A percentile compares a stretch with the other conserved stretches of the same genome.
Conservation (phyloP, 2,888 invertebrate species). For the Maniola hyperantus region DNA sequence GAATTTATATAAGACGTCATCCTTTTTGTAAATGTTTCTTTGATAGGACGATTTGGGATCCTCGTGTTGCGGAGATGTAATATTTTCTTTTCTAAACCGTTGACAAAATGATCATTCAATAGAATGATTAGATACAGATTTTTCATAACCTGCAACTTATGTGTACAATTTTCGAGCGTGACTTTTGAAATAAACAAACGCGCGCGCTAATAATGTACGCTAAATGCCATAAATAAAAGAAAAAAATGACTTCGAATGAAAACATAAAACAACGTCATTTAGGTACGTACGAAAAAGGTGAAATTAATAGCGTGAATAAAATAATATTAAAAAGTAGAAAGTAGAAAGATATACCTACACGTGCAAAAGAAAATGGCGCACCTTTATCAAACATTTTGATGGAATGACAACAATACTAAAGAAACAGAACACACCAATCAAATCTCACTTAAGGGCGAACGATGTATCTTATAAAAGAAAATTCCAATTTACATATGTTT, state of each 20-base stretch:
- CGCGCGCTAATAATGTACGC: too few relatives aligned
- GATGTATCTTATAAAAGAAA: slow-evolving; percentile 44
- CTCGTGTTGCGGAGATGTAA: slow-evolving; percentile 3
- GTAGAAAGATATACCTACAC: too few relatives aligned
- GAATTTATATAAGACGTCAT: slow-evolving; percentile 43
- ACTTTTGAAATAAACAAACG: too few relatives aligned
- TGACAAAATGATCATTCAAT: slow-evolving; percentile 20
- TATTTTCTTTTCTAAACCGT: slow-evolving; percentile 9
- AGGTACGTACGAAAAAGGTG: not conserved
- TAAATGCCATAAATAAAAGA: too few relatives aligned
- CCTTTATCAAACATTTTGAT: slow-evolving; percentile 30
- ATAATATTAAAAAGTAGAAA: not conserved
- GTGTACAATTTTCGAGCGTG: too few relatives aligned
- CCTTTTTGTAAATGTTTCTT: slow-evolving; percentile 44
- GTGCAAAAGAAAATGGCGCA: slow-evolving; percentile 17
- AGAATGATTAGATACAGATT: not conserved
- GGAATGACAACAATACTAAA: slow-evolving; percentile 34
- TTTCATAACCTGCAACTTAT: too few relatives aligned
- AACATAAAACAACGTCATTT: too few relatives aligned
- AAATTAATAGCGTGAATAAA: not conserved
- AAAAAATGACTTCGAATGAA: too few relatives aligned
- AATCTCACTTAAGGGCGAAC: slow-evolving; percentile 58
- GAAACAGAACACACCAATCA: slow-evolving; percentile 52
- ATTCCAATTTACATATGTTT: slow-evolving; percentile 53
- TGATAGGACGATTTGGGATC: slow-evolving; percentile 33